A percentile compares a stretch with the other conserved stretches of the same genome.
Conservation (phyloP, 1,140 invertebrate species). For the Polyergus mexicanus region DNA sequence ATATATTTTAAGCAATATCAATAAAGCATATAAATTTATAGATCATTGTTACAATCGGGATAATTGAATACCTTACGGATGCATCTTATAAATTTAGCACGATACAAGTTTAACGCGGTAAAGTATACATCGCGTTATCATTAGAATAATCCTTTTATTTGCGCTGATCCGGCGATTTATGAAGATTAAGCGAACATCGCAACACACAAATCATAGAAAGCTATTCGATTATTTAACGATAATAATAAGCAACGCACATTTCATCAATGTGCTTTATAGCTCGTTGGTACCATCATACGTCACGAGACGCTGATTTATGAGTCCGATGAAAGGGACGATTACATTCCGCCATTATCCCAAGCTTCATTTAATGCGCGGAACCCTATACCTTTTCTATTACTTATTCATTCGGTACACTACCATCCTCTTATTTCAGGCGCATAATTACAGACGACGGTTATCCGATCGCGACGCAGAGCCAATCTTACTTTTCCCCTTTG, state of each 20-base stretch:
- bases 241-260: slow-evolving; percentile 38
- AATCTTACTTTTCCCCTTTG: slow-evolving; percentile 36
- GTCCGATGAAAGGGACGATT: slow-evolving; percentile 61
- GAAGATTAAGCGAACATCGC: slow-evolving; percentile 18
- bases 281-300: slow-evolving; percentile 48
- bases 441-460: slow-evolving; percentile 53
- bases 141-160: slow-evolving; percentile 22
- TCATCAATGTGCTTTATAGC: slow-evolving; percentile 35
- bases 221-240: slow-evolving; percentile 44
- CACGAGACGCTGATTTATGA: slow-evolving; percentile 58
- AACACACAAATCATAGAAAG: slow-evolving; percentile 47
- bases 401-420: slow-evolving; percentile 56
- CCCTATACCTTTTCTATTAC: slow-evolving; percentile 62
- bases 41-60: background rate
- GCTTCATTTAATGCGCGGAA: slow-evolving; percentile 56
- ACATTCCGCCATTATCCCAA: slow-evolving; percentile 58
- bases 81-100: slow-evolving; percentile 17
- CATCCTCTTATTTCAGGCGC: slow-evolving; percentile 57
- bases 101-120: background rate
- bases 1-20: background rate
- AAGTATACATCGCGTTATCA: background rate
- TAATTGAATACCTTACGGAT: background rate
- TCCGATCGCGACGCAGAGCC: slow-evolving; percentile 22
- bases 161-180: background rate
- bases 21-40: slow-evolving; percentile 1